Evolutionary conservation across 92 coral and sea anemone species (phyloP).

Genomic region (Porites divaricata): DNA sequence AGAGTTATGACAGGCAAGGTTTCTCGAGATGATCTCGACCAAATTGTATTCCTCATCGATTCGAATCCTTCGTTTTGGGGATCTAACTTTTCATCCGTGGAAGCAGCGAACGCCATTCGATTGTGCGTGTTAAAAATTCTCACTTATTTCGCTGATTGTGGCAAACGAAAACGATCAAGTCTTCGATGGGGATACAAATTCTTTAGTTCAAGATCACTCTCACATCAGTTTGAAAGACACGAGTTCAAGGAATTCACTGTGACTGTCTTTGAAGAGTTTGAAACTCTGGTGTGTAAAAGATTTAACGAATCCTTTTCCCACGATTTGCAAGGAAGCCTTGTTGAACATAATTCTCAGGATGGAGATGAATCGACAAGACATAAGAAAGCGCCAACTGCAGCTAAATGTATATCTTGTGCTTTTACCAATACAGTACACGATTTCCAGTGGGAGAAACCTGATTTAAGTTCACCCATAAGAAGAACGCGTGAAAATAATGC

Average conservation of each 20-base stretch:
- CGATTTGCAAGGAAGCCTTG: conserved; percentile 15
- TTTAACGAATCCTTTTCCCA: conserved; percentile 62
- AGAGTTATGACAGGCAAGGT: conserved; percentile 10
- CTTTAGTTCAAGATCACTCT: conserved; percentile 81
- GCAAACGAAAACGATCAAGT: conserved; percentile 25
- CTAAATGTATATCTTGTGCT: conserved; percentile 84
- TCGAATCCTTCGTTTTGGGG: conserved; percentile 44
- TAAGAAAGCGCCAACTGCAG: conserved; percentile 56
- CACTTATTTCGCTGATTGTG: conserved; percentile 68
- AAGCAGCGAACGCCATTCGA: conserved; percentile 66
- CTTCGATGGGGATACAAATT: conserved; percentile 94
- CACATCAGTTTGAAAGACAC: conserved; percentile 80
- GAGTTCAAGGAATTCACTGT: conserved; percentile 80
- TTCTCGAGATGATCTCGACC: not conserved
- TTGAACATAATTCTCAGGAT: conserved; percentile 26
- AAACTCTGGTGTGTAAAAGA: conserved; percentile 60
- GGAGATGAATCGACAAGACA: not conserved
- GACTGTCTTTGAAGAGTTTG: conserved; percentile 83
- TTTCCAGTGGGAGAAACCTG: conserved; percentile 90
- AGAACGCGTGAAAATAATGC: conserved; percentile 50
- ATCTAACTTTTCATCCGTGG: not conserved
- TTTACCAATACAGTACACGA: conserved; percentile 88
- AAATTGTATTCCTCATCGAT: conserved; percentile 38
- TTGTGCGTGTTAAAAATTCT: conserved; percentile 81
- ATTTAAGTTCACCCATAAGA: conserved; percentile 81